Percentiles rank a stretch among this genome's conserved stretches.
These are phyloP conservation scores for Stenodera caucasica DNA, from an alignment of 2,888 invertebrate species.

Conservation along the genomic window DNA sequence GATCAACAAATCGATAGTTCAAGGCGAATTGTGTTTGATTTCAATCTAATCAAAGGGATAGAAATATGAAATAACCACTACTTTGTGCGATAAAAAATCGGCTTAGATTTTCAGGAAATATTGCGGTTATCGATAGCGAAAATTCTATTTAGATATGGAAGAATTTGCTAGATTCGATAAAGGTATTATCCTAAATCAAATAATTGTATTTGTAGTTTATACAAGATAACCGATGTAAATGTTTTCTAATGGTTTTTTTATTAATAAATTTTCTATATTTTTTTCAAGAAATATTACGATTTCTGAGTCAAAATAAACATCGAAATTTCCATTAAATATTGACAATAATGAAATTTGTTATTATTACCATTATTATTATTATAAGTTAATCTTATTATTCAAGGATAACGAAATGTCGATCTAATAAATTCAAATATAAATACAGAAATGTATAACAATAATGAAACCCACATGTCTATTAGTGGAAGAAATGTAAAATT, in stretches of 20 bases:
- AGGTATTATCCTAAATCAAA: slow-evolving; percentile 20
- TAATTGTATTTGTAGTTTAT: slow-evolving; percentile 20
- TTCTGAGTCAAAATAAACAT: slow-evolving; percentile 2
- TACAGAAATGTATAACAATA: slow-evolving; percentile 14
- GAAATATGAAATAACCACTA: neutral
- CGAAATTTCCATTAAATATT: slow-evolving; percentile 32
- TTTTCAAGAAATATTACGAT: slow-evolving; percentile 8
- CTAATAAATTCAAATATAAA: slow-evolving; percentile 30
- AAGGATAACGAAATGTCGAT: slow-evolving; percentile 35
- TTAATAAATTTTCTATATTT: neutral
- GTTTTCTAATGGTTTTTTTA: slow-evolving; percentile 1
- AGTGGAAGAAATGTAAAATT: slow-evolving; percentile 15
- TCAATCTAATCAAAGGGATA: neutral
- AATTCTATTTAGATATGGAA: slow-evolving; percentile 13
- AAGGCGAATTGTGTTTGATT: slow-evolving; percentile 26
- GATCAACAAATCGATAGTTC: slow-evolving; percentile 33
- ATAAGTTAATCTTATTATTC: slow-evolving; percentile 27
- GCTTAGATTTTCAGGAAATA: slow-evolving; percentile 7
- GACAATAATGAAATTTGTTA: slow-evolving; percentile 31
- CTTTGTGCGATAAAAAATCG: neutral
- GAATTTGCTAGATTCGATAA: slow-evolving; percentile 19
- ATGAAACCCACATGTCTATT: slow-evolving; percentile 24
- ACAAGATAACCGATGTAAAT: slow-evolving; percentile 14
- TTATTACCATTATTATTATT: too few relatives aligned
- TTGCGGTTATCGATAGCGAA: neutral